These are phyloP conservation scores for Biston betularia DNA, from an alignment of 2,888 invertebrate genomes.

Conservation along the genomic window DNA sequence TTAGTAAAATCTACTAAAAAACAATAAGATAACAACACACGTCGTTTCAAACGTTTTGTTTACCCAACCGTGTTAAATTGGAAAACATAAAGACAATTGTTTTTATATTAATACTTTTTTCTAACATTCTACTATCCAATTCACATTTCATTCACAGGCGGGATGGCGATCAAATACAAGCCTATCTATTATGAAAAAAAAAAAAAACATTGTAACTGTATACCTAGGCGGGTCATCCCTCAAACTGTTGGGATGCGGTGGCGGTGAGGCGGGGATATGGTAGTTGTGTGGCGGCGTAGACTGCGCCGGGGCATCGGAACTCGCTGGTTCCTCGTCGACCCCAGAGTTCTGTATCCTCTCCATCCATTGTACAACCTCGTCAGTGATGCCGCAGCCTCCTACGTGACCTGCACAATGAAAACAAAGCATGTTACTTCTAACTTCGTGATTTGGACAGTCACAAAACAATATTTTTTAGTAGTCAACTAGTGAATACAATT, in stretches of 20 bases:
- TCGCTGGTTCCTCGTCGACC: constrained; percentile 84
- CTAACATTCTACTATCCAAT: background rate
- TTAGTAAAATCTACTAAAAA: background rate
- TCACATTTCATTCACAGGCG: too few relatives aligned
- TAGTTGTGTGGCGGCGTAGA: constrained; percentile 59
- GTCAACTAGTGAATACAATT: too few relatives aligned
- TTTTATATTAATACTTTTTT: too few relatives aligned
- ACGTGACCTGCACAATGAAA: constrained; percentile 88
- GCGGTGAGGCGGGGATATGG: constrained; percentile 57
- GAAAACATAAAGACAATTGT: too few relatives aligned
- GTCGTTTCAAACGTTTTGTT: too few relatives aligned
- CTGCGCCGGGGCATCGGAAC: constrained; percentile 60
- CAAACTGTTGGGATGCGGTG: constrained; percentile 78
- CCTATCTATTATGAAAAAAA: too few relatives aligned
- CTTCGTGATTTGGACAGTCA: too few relatives aligned
- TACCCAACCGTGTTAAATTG: too few relatives aligned
- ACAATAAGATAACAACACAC: too few relatives aligned
- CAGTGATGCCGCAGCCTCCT: constrained; percentile 95
- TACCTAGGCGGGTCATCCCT: constrained; percentile 78
- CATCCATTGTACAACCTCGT: constrained; percentile 97
- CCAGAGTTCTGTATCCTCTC: constrained; percentile 93
- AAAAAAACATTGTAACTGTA: background rate
- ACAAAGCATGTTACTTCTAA: background rate
- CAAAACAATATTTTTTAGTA: too few relatives aligned
- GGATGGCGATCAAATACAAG: too few relatives aligned